These are phyloP conservation scores for Corythornis vintsioides DNA, from an alignment of 2,113 vertebrate species.

Conservation along the genomic window DNA sequence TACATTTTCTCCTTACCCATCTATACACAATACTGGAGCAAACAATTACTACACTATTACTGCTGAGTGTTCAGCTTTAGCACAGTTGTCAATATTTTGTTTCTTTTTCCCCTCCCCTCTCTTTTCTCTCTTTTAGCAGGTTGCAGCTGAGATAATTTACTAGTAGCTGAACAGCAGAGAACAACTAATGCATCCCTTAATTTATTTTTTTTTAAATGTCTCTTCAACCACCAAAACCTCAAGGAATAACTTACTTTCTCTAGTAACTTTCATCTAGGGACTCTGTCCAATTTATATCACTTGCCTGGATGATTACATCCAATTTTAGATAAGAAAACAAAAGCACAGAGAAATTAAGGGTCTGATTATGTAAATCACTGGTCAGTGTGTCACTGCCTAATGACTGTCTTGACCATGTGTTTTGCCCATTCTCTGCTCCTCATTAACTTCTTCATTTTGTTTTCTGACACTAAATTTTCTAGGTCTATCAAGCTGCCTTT, in stretches of 20 bases:
- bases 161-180: background rate
- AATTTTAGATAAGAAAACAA: background rate
- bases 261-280: background rate
- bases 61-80: background rate
- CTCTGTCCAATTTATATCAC: background rate
- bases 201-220: background rate
- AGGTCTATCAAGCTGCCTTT: background rate
- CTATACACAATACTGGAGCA: background rate
- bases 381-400: background rate
- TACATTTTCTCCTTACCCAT: background rate
- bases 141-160: background rate
- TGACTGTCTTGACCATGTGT: background rate
- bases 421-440: background rate
- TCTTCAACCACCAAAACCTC: background rate
- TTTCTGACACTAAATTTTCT: background rate
- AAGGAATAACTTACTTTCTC: background rate
- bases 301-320: background rate
- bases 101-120: background rate
- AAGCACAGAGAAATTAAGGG: background rate
- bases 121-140: background rate
- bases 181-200: background rate
- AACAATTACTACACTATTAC: background rate
- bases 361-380: background rate
- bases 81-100: background rate
- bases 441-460: background rate